Evolutionary conservation across 2,888 invertebrate genomes (phyloP).

Genomic region (Polydrusus tereticollis): DNA sequence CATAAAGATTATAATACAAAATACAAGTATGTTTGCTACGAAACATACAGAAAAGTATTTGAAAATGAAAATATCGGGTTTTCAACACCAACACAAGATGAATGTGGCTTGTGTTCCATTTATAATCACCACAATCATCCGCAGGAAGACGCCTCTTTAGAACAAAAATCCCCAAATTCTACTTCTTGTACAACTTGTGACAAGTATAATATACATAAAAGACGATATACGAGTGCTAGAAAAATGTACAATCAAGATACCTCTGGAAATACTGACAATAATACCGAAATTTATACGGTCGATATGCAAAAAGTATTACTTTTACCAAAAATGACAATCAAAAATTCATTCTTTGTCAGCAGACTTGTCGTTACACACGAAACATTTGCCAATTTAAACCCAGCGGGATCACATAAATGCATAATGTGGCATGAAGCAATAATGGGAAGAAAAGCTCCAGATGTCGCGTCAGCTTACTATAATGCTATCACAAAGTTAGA

Average conservation of each 20-base stretch:
- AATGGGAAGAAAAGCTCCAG: slow-evolving; percentile 42
- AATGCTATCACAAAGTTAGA: slow-evolving; percentile 24
- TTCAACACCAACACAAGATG: slow-evolving; percentile 17
- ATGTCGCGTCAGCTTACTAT: slow-evolving; percentile 42
- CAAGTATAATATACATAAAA: slow-evolving; percentile 13
- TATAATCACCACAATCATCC: slow-evolving; percentile 9
- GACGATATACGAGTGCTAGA: slow-evolving; percentile 2
- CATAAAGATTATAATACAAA: no score
- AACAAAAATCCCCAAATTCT: neutral
- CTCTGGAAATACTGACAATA: neutral
- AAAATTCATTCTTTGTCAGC: slow-evolving; percentile 42
- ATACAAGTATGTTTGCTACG: no score
- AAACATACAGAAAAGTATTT: slow-evolving; percentile 2
- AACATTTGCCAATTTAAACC: slow-evolving; percentile 36
- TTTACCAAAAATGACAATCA: slow-evolving; percentile 47
- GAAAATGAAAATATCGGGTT: slow-evolving; percentile 17
- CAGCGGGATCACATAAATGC: neutral
- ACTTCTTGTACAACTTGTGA: slow-evolving; percentile 9
- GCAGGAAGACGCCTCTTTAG: no score
- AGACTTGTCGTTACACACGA: slow-evolving; percentile 41
- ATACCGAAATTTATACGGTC: slow-evolving; percentile 11
- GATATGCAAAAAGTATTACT: slow-evolving; percentile 47
- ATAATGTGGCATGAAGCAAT: slow-evolving; percentile 44
- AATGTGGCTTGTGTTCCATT: slow-evolving; percentile 16
- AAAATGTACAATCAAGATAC: slow-evolving; percentile 7